Evolutionary conservation across 2,113 vertebrate genomes (phyloP), one percentile per base, ranked within the genome.

Genomic region (Neodon shergylaensis): DNA sequence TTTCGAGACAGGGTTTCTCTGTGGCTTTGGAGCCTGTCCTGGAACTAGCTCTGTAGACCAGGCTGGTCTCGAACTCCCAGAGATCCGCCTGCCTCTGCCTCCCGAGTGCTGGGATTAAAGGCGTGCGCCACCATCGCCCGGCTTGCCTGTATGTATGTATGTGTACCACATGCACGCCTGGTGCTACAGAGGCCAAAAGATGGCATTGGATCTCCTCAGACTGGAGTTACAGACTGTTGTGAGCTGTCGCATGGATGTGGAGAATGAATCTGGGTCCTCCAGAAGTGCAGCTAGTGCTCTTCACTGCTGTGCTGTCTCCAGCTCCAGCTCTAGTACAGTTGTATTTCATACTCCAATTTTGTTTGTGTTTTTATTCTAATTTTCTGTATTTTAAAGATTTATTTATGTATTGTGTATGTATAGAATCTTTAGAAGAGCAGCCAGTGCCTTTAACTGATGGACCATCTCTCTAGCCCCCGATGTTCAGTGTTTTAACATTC

Each of bases 331-430:
- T 47, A 92, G 6, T 39, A 79, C 16, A 78, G 3, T 77, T 97
- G 72, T 26, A 47, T 77, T 58, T 19, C 58, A 52, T 81, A 63
- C 79, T 26, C 49, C 16, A 77, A 19, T 93, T 84, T 84, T 95
- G 44, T 94, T 86, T 70, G 28, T 36, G 63, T 7, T 91, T 86
- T 44, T 79, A 79, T 79, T 93, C 21, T 17, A 39, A 17, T 74
- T 90, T 90, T 92, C n/a, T 14, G 1, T 87, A 73, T 78, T 94
- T 61, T 93, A 91, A 83, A 92, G 66, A 88, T 84, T 88, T 42
- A 42, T 83, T 61, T 28, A 61, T 82, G 7, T 61, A 63, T 83
- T 83, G 42, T 83, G 26, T 83, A n/a, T 42, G 16, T 42, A 42
- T 83, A 24, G 61, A 24, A 10, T 26, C n/a, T 82, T 26, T 42